These are phyloP conservation scores for Colinus virginianus DNA, from an alignment of 2,113 vertebrate species.

Conservation along the genomic window DNA sequence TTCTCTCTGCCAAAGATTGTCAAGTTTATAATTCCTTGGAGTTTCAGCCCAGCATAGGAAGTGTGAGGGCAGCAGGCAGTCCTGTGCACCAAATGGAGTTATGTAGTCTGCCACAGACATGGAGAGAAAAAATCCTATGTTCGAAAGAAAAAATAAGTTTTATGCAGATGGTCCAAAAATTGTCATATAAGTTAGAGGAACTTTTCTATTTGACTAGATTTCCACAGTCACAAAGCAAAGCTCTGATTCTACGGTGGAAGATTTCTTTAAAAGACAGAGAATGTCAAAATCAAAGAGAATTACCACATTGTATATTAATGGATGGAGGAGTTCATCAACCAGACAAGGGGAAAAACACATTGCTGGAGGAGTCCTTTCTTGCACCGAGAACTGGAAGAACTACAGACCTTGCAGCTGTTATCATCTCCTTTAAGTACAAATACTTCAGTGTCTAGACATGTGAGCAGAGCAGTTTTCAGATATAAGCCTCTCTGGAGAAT, in stretches of 20 bases:
- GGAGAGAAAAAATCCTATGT: neutral
- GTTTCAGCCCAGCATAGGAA: neutral
- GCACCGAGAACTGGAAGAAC: neutral
- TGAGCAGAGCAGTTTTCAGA: neutral
- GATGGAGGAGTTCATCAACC: neutral
- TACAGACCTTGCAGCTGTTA: slow-evolving; percentile 23
- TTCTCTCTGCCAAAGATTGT: neutral
- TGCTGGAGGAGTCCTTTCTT: slow-evolving; percentile 9
- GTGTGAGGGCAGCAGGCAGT: neutral
- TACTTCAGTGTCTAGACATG: neutral
- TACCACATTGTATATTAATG: neutral
- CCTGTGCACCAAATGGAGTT: neutral
- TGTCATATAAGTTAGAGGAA: neutral
- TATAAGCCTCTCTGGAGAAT: neutral
- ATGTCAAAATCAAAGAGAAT: slow-evolving; percentile 48
- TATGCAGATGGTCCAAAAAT: neutral
- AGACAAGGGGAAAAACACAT: neutral
- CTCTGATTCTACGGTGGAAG: neutral
- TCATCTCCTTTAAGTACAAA: slow-evolving; percentile 20
- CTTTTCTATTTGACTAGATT: neutral
- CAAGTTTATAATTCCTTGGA: neutral
- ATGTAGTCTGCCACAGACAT: neutral
- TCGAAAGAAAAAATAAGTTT: neutral
- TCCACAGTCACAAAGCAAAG: slow-evolving; percentile 26
- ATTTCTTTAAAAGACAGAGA: slow-evolving; percentile 40